Conservation (phyloP, 2,113 vertebrate genomes). For the human (Homo sapiens) region DNA sequence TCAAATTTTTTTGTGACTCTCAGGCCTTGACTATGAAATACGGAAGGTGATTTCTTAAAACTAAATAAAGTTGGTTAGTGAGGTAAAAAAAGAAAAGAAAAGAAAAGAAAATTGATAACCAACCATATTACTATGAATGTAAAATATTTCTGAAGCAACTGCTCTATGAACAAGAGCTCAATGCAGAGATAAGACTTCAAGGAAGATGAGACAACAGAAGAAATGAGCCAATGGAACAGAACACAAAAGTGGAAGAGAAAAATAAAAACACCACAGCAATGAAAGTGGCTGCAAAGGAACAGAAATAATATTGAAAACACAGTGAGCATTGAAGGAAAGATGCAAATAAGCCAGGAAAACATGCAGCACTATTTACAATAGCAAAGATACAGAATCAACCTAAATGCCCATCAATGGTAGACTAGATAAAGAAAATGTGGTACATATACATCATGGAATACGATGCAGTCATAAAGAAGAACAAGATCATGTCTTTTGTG, state of each 20-base stretch:
- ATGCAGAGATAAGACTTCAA: neutral
- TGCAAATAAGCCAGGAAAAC: neutral
- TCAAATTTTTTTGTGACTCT: neutral
- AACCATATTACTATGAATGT: neutral
- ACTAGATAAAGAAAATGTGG: no score
- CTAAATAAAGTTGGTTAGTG: neutral
- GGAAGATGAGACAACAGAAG: neutral
- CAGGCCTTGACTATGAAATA: neutral
- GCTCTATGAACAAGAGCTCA: neutral
- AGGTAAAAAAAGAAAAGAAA: neutral
- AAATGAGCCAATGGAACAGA: neutral
- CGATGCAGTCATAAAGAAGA: no score
- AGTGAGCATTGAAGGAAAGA: neutral
- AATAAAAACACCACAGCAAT: neutral
- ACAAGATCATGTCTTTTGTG: no score
- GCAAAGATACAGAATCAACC: no score
- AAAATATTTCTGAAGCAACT: neutral
- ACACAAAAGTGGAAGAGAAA: neutral
- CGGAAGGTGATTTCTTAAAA: constrained; percentile 26
- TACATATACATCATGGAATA: no score
- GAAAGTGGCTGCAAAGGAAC: neutral
- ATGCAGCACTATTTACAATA: no score
- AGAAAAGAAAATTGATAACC: neutral
- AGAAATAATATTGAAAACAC: neutral
- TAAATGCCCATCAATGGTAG: no score